Evolutionary conservation across 2,113 vertebrate species (phyloP), one percentile per base, ranked within the genome.

Genomic region (Odocoileus virginianus): DNA sequence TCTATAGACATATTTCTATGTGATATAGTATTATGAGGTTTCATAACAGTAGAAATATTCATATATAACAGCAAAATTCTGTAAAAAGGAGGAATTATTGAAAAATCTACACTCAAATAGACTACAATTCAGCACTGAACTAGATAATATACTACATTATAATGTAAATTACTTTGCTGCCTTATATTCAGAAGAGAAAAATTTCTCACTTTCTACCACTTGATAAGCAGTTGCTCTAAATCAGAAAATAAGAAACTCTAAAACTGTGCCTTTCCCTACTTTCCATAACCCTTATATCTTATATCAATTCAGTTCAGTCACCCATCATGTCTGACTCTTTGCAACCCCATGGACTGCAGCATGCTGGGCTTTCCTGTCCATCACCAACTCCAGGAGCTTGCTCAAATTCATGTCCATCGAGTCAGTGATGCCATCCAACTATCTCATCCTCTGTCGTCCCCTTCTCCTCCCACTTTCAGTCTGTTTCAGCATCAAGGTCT

Each of bases 111-210:
- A 87, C 43, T 93, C 47, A 87, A 57, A 57, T 74, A 47, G 55
- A 57, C 33, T 61, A 0, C 61, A 91, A 94, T 91, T 76, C 40
- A 28, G 25, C 74, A 54, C 61, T 89, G 74, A 76, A 78, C 82
- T 78, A 76, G 76, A 76, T 30, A 94, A 82, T 16, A 81, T 78
- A 74, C 52, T 50, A 64, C 16, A 36, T 96, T 94, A 78, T 88
- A 67, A 89, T 96, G 58, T 67, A 96, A 97, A 97, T 96, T 93
- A 93, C 43, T 14, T 90, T 30, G 21, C 36, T 88, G 23, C 30
- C 50, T 95, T 81, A 60, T 64, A 93, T 95, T 96, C 55, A 81
- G 23, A 84, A 61, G 33, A 94, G 36, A 40, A 91, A 86, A 76
- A 85, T 16, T 91, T 87, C 67, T 86, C 79, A 84, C 17, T 87